Conservation (phyloP, 2,113 vertebrate species). For the Anseranas semipalmata region DNA sequence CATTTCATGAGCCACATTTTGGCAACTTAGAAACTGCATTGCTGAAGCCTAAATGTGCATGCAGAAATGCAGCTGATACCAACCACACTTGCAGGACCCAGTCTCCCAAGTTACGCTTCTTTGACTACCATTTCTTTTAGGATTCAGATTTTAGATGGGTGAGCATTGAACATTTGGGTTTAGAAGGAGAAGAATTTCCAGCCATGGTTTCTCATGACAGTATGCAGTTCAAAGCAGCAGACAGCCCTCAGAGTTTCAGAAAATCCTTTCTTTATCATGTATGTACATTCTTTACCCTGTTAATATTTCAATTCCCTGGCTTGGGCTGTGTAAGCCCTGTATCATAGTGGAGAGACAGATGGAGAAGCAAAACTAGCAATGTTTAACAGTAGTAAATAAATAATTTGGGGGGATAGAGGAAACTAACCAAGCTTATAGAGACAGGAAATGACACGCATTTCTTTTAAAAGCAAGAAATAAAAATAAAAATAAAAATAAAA, state of each 20-base stretch:
- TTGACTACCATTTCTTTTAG: background rate
- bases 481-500: background rate
- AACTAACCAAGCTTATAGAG: background rate
- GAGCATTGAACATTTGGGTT: background rate
- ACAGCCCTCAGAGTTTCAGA: background rate
- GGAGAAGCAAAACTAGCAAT: background rate
- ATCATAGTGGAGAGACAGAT: background rate
- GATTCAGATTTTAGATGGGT: background rate
- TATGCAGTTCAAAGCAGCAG: background rate
- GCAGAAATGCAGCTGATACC: background rate
- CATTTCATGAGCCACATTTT: background rate
- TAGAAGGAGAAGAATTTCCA: background rate
- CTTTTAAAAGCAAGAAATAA: background rate
- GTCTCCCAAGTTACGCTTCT: background rate
- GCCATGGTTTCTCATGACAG: rapidly evolving
- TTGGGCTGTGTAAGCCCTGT: background rate
- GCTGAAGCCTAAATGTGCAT: background rate
- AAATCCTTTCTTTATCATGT: background rate
- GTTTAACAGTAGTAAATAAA: background rate
- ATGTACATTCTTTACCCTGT: background rate
- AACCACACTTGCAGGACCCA: background rate
- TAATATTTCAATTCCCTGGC: background rate
- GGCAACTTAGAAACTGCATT: background rate
- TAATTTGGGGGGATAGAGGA: background rate
- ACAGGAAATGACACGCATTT: background rate